These are phyloP conservation scores for Onthophagus sagittarius DNA, from an alignment of 2,888 invertebrate species.

Conservation along the genomic window DNA sequence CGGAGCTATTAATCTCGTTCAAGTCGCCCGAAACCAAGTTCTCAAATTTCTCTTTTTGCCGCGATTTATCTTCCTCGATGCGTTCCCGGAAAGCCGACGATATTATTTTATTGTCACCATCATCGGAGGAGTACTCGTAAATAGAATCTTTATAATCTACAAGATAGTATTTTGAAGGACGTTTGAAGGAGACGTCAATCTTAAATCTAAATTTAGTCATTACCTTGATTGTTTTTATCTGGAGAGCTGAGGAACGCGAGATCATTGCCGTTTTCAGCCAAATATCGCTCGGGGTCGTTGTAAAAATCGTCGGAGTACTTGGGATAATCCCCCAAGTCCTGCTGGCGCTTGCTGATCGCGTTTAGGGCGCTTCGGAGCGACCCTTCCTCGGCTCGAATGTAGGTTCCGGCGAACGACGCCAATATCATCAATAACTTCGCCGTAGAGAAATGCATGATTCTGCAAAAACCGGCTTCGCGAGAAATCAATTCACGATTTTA, in stretches of 20 bases:
- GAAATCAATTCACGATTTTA: not conserved
- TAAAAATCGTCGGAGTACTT: slow-evolving; percentile 28
- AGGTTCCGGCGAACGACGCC: not conserved
- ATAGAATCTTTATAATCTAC: slow-evolving; percentile 38
- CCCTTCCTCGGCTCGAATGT: slow-evolving; percentile 40
- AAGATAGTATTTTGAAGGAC: slow-evolving; percentile 12
- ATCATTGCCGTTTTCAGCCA: slow-evolving; percentile 25
- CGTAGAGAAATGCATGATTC: not conserved
- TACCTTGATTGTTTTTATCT: slow-evolving; percentile 21
- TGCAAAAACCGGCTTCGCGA: not conserved
- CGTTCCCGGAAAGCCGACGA: slow-evolving; percentile 56
- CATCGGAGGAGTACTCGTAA: slow-evolving; percentile 26
- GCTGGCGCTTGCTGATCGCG: slow-evolving; percentile 49
- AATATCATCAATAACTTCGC: not conserved
- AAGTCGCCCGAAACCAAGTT: slow-evolving; percentile 39
- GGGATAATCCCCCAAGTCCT: slow-evolving; percentile 36
- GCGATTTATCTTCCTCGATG: slow-evolving; percentile 53
- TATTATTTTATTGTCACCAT: slow-evolving; percentile 43
- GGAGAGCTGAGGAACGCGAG: slow-evolving; percentile 28
- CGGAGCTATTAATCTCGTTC: slow-evolving; percentile 50
- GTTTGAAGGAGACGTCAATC: not conserved
- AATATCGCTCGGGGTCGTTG: slow-evolving; percentile 23
- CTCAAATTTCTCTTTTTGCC: slow-evolving; percentile 40
- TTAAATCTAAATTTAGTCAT: not conserved
- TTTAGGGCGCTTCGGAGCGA: slow-evolving; percentile 49